A percentile compares a stretch with the other conserved stretches of the same genome.
These are phyloP conservation scores for Pseudochromis fuscus DNA, from an alignment of 2,797 vertebrate genomes.

Conservation along the genomic window DNA sequence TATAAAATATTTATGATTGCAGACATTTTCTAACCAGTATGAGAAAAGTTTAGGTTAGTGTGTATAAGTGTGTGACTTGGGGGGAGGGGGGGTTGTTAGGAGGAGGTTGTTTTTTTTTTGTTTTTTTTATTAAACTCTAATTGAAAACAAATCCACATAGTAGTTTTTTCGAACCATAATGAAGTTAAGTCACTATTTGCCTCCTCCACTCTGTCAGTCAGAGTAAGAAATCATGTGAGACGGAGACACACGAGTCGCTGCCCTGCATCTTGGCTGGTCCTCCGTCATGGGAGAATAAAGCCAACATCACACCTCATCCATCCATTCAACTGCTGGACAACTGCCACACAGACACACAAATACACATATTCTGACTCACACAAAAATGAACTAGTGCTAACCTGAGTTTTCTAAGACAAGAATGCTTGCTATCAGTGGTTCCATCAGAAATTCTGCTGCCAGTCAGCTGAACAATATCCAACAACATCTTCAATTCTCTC, in stretches of 20 bases:
- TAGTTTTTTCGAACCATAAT: constrained; percentile 54
- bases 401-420: no score
- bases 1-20: constrained; percentile 44
- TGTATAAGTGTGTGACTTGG: constrained; percentile 17
- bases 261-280: constrained; percentile 45
- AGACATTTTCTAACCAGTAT: constrained; percentile 35
- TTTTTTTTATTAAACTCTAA: constrained; percentile 63
- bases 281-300: constrained; percentile 66
- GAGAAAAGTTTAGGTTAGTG: constrained; percentile 26
- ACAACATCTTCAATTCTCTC: no score
- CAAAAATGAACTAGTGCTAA: neutral
- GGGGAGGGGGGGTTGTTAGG: no score
- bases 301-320: constrained; percentile 69
- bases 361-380: constrained; percentile 27
- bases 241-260: constrained; percentile 30
- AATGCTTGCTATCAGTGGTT: no score
- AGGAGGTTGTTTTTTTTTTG: no score
- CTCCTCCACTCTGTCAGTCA: constrained; percentile 30
- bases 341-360: constrained; percentile 37
- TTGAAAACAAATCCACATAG: constrained; percentile 68
- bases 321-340: constrained; percentile 48
- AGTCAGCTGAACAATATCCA: no score
- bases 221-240: constrained; percentile 60
- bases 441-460: no score
- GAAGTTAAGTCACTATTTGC: constrained; percentile 55